Conservation (phyloP, 2,888 invertebrate species). For the Ectemnius cavifrons region DNA sequence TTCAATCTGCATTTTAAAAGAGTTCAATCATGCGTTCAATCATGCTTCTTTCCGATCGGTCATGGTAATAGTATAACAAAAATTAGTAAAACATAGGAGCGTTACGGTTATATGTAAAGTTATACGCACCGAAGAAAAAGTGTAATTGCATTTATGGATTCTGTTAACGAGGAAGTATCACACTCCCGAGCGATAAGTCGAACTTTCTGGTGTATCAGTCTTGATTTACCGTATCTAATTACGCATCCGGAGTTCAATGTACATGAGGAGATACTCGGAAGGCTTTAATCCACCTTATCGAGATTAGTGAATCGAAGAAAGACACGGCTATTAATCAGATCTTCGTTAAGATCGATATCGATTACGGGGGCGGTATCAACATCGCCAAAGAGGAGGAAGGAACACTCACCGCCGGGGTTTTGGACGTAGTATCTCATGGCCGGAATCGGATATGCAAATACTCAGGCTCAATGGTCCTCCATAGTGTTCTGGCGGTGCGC, state of each 20-base stretch:
- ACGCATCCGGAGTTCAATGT: conserved; percentile 28
- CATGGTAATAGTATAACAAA: no score
- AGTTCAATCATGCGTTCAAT: no score
- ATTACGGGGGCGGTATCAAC: conserved; percentile 26
- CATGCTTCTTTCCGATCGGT: no score
- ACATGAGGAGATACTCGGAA: conserved; percentile 26
- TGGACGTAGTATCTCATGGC: conserved; percentile 91
- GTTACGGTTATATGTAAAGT: no score
- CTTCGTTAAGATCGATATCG: conserved; percentile 57
- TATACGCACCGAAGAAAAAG: no score
- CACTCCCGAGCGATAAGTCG: no score
- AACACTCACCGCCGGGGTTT: conserved; percentile 88
- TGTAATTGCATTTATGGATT: no score
- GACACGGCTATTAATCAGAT: conserved; percentile 56
- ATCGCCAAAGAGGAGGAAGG: conserved; percentile 11
- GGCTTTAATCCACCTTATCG: conserved; percentile 54
- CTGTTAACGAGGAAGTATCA: no score
- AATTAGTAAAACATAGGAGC: no score
- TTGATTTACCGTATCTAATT: conserved; percentile 23
- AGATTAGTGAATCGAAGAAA: conserved; percentile 41
- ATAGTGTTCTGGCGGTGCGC: conserved; percentile 79
- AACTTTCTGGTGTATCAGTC: not conserved
- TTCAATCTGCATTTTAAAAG: no score
- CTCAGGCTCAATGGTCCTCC: conserved; percentile 82
- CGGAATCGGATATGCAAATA: conserved; percentile 85